Conservation (phyloP, 2,113 vertebrate species). For the Irena cyanogastra region DNA sequence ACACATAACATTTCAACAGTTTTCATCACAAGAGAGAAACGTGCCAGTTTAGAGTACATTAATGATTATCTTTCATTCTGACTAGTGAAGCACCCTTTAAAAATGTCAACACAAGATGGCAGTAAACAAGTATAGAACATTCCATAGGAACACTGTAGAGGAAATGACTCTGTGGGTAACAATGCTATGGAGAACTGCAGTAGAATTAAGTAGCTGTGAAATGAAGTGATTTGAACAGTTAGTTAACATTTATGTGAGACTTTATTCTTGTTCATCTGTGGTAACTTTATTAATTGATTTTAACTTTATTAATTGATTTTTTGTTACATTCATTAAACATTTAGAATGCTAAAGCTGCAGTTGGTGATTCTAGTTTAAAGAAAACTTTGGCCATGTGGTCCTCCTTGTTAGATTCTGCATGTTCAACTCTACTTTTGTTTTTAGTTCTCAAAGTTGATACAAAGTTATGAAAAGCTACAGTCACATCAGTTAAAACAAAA, state of each 20-base stretch:
- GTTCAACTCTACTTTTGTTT: conserved; percentile 34
- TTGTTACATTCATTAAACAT: neutral
- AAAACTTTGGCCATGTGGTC: neutral
- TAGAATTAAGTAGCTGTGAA: conserved; percentile 6
- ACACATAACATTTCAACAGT: neutral
- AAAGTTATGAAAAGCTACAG: conserved; percentile 73
- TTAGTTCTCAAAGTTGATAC: conserved; percentile 73
- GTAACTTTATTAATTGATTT: conserved; percentile 30
- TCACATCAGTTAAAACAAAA: conserved; percentile 63
- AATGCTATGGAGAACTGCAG: neutral
- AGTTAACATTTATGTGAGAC: neutral
- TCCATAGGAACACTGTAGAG: neutral
- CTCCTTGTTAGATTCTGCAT: neutral
- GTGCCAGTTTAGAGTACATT: fast-evolving
- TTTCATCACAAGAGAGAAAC: neutral
- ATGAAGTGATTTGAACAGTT: neutral
- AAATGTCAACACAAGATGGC: conserved; percentile 71
- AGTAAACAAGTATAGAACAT: conserved; percentile 66
- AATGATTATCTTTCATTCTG: neutral
- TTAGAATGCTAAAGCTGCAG: conserved; percentile 12
- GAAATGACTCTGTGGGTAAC: neutral
- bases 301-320: conserved; percentile 25
- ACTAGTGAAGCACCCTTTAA: conserved; percentile 5
- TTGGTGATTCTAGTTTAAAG: neutral
- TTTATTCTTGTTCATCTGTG: neutral